Evolutionary conservation across 1,140 invertebrate species (phyloP), one percentile per base, ranked within the genome.

Genomic region (Brachionus rotundiformis): DNA sequence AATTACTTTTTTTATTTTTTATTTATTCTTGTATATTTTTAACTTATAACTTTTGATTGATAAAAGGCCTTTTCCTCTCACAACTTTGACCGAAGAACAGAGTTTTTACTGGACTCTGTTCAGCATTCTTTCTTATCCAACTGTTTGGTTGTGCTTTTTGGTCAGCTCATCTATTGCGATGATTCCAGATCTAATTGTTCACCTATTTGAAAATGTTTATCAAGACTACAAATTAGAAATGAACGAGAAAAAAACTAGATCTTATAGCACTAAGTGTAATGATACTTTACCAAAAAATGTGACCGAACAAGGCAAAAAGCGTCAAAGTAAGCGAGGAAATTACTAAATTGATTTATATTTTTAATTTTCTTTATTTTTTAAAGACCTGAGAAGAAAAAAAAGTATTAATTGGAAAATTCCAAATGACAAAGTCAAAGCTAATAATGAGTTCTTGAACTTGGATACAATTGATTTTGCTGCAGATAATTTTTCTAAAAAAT

Each of bases 91-190:
- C 0, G 82, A 81, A 16, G 49, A 61, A 4, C 84, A 84, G 65
- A 89, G 91, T 59, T 90, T 92, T 39, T 88, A 90, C 2, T 90
- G 90, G 82, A 90, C 92, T 0, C 92, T 92, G 82, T 89, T 87
- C 0, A 89, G 89, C 10, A 86, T 93, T 6, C 82, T 92, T 11
- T 81, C 84, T 1, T 91, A 91, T 1, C 85, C 89, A 0, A 84
- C 90, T 0, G 91, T 92, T 81, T 92, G 91, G 91, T 83, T 93
- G 6, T 83, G 90, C 3, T 90, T 91, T 1, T 4, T 92, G 0
- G 1, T 92, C 0, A 84, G 91, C 0, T 82, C 90, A 0, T 85
- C 90, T 0, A 85, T 90, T 1, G 89, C 90, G n/a, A 87, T 93
- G 1, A 83, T 91, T 16, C 92, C 92, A 0, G 91, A 92, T 83